Percentiles rank a stretch among this genome's conserved stretches.
These are phyloP conservation scores for Montipora sp. DNA, from an alignment of 64 coral and sea anemone genomes.

Conservation along the genomic window DNA sequence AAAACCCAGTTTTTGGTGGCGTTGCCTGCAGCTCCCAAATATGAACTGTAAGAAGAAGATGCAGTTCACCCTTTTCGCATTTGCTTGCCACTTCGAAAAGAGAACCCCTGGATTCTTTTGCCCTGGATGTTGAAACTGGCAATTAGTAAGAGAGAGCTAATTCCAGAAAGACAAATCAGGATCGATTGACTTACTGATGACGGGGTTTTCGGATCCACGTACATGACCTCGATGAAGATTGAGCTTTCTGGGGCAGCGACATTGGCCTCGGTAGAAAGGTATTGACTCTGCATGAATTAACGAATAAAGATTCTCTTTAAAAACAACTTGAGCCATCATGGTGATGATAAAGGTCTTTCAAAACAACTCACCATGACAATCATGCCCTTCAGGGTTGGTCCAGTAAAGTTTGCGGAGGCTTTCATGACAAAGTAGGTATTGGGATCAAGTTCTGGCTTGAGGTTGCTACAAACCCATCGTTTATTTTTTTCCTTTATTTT, in stretches of 20 bases:
- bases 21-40: too few relatives aligned
- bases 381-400: slow-evolving; percentile 39
- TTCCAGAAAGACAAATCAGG: neutral
- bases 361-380: slow-evolving; percentile 56
- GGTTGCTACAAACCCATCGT: slow-evolving; percentile 83
- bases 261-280: neutral
- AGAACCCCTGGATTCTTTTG: too few relatives aligned
- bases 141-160: too few relatives aligned
- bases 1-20: too few relatives aligned
- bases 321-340: neutral
- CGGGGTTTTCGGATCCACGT: neutral
- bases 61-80: too few relatives aligned
- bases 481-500: slow-evolving; percentile 48
- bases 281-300: neutral
- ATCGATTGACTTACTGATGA: neutral
- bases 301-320: neutral
- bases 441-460: slow-evolving; percentile 5
- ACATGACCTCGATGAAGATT: slow-evolving; percentile 4
- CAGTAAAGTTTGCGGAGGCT: slow-evolving; percentile 39
- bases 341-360: neutral
- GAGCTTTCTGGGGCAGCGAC: neutral
- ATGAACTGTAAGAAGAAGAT: too few relatives aligned
- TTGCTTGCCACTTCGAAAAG: too few relatives aligned
- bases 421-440: slow-evolving; percentile 16
- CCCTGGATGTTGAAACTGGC: neutral